Conservation (phyloP, 2,797 vertebrate genomes). For the Amblyraja radiata region DNA sequence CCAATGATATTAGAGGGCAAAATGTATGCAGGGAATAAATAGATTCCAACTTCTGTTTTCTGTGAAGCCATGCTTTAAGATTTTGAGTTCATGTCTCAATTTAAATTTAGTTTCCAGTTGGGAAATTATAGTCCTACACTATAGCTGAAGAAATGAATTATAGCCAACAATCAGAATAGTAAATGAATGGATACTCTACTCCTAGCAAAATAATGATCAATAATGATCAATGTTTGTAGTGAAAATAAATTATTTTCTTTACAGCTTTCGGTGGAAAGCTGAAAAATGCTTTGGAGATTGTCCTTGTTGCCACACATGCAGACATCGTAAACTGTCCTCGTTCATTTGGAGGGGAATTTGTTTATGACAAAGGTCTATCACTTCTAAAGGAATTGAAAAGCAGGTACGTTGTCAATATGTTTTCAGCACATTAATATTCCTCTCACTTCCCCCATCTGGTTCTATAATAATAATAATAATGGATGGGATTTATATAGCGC, state of each 20-base stretch:
- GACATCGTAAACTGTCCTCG: constrained; percentile 87
- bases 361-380: constrained; percentile 78
- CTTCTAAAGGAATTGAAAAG: constrained; percentile 84
- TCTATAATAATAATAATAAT: too few relatives aligned
- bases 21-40: too few relatives aligned
- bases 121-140: neutral
- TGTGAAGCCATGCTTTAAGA: neutral
- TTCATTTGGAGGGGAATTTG: constrained; percentile 81
- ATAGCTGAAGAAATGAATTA: neutral
- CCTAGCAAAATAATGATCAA: neutral
- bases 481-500: too few relatives aligned
- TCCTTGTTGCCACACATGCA: constrained; percentile 86
- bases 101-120: neutral
- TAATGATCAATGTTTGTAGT: neutral
- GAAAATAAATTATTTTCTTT: constrained; percentile 39
- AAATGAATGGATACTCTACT: neutral
- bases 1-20: too few relatives aligned
- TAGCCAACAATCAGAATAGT: neutral
- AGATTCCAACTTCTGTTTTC: too few relatives aligned
- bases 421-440: neutral
- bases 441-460: neutral
- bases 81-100: neutral
- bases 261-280: constrained; percentile 83
- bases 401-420: constrained; percentile 61
- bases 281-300: constrained; percentile 73